These are phyloP conservation scores for Drosophila vallismaia DNA, from an alignment of 2,888 invertebrate species.

Conservation along the genomic window DNA sequence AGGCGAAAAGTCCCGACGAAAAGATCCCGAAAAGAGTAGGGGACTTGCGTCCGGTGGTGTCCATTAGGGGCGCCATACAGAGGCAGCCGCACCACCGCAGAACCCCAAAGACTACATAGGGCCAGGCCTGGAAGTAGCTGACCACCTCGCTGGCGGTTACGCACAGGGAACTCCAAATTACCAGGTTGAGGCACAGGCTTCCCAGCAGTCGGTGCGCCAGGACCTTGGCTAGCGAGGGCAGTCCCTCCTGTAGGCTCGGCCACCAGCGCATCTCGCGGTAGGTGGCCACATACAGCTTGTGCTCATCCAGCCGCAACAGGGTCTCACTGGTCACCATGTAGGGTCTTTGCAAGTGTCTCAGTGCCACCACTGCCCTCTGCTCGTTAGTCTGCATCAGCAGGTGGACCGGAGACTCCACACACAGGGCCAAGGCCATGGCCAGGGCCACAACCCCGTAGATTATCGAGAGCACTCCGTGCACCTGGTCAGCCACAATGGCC, in stretches of 20 bases:
- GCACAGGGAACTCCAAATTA: conserved; percentile 58
- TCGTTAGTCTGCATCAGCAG: conserved; percentile 68
- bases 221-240: conserved; percentile 72
- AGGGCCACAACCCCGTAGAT: conserved; percentile 62
- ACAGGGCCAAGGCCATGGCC: conserved; percentile 47
- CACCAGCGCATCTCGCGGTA: conserved; percentile 50
- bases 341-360: conserved; percentile 74
- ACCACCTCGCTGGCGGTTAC: conserved; percentile 40
- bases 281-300: conserved; percentile 71
- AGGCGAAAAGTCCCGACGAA: conserved; percentile 61
- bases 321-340: conserved; percentile 68
- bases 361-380: conserved; percentile 63
- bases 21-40: conserved; percentile 63
- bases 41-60: conserved; percentile 72
- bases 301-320: conserved; percentile 71
- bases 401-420: conserved; percentile 78
- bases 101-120: conserved; percentile 58
- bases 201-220: conserved; percentile 65
- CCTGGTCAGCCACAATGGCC: conserved; percentile 55
- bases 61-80: conserved; percentile 60
- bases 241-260: conserved; percentile 42
- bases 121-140: conserved; percentile 51
- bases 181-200: conserved; percentile 61
- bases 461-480: conserved; percentile 72
- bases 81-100: conserved; percentile 67